Evolutionary conservation across 2,113 vertebrate species (phyloP).

Genomic region (Serinus canaria): DNA sequence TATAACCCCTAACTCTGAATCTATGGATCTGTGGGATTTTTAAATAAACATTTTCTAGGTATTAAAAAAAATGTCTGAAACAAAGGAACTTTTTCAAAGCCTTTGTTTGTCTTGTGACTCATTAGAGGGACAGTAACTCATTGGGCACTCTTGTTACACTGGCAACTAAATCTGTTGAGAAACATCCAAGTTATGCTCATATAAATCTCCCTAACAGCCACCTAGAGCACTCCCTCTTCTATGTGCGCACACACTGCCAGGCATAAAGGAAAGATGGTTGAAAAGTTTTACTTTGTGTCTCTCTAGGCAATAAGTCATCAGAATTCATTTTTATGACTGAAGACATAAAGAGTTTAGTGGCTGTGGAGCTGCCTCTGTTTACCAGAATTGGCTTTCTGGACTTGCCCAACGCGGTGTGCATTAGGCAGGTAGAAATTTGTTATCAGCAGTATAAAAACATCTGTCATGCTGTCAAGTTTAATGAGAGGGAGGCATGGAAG

Average conservation of each 20-base stretch:
- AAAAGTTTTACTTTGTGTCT: not conserved
- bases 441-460: not conserved
- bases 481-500: not conserved
- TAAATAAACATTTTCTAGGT: not conserved
- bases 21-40: not conserved
- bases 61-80: not conserved
- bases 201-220: not conserved
- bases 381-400: not conserved
- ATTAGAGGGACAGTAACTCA: not conserved
- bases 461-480: not conserved
- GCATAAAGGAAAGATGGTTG: not conserved
- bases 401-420: not conserved
- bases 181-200: not conserved
- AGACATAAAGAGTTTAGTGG: not conserved
- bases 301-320: not conserved
- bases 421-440: not conserved
- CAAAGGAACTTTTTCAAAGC: not conserved
- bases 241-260: not conserved
- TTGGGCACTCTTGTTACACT: not conserved
- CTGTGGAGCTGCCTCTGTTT: not conserved
- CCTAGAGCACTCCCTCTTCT: not conserved
- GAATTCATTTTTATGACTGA: not conserved
- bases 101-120: not conserved
- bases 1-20: not conserved
- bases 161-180: not conserved